A percentile compares a stretch with the other conserved stretches of the same genome.
phyloP scores from a whole-genome alignment of 2,888 invertebrate species.

The Dolomedes plantarius region DNA sequence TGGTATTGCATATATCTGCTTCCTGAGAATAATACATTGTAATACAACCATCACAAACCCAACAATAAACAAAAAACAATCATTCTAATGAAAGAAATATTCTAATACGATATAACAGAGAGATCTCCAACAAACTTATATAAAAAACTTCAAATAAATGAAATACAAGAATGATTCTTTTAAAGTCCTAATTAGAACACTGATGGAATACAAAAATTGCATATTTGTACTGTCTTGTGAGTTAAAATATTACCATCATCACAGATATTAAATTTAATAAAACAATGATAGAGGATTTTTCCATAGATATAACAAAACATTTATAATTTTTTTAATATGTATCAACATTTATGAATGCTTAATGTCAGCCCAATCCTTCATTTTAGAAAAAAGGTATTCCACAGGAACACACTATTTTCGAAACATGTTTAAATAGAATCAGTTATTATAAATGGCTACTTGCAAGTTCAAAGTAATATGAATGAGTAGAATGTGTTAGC shows the following conservation, averaged over 20 bases:
- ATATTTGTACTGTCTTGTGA: not conserved
- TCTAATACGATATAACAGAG: not conserved
- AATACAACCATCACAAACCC: not conserved
- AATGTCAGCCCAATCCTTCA: not conserved
- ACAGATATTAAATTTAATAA: conserved; percentile 7
- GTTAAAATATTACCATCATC: not conserved
- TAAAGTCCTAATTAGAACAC: not conserved
- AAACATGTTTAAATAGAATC: not conserved
- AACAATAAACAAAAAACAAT: not conserved
- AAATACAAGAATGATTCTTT: not conserved
- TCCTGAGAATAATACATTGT: not conserved
- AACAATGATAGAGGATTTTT: not conserved
- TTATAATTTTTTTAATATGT: not conserved
- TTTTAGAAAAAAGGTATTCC: not conserved
- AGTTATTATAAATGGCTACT: not conserved
- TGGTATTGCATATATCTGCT: too few relatives aligned
- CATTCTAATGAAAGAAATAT: not conserved
- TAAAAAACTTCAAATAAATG: not conserved
- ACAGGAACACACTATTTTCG: not conserved
- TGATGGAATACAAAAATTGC: not conserved
- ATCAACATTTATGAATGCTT: not conserved
- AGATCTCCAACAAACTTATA: not conserved
- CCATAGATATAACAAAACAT: not conserved
- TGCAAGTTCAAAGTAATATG: not conserved
- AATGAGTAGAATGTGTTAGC: not conserved